These are phyloP conservation scores for Lethenteron camtschaticum DNA, from an alignment of 2,113 vertebrate species.

Conservation along the genomic window DNA sequence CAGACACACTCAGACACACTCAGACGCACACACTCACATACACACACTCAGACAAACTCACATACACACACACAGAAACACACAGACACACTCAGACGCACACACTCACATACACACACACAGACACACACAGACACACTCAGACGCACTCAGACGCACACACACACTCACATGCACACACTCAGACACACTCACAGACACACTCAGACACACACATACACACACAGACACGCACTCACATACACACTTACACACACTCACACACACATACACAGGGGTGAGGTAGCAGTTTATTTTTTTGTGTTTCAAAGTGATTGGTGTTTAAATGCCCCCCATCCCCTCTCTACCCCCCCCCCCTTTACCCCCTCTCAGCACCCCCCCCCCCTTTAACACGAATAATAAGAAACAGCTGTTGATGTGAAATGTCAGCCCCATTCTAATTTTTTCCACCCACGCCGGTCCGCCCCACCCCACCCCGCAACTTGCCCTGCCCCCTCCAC, in stretches of 20 bases:
- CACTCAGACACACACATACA: background rate
- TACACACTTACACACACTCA: background rate
- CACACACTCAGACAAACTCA: background rate
- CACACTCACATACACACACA: background rate
- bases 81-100: background rate
- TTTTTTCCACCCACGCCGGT: too few relatives aligned
- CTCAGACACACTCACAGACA: background rate
- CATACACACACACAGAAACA: slow-evolving; percentile 1
- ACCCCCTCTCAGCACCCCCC: too few relatives aligned
- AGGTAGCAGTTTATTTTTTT: too few relatives aligned
- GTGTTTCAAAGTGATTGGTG: too few relatives aligned
- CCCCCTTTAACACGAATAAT: too few relatives aligned
- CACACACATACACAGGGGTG: background rate
- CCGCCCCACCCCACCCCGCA: too few relatives aligned
- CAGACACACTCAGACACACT: background rate
- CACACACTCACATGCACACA: background rate
- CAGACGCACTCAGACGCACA: background rate
- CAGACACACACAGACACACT: background rate
- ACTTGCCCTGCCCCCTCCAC: too few relatives aligned
- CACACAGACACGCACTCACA: background rate
- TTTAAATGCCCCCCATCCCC: too few relatives aligned
- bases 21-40: background rate
- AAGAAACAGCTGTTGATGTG: too few relatives aligned
- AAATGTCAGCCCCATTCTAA: too few relatives aligned
- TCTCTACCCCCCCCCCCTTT: too few relatives aligned